Base-by-base conservation (phyloP, 2,113 vertebrate genomes). In the Todiramphus saurophagus region DNA sequence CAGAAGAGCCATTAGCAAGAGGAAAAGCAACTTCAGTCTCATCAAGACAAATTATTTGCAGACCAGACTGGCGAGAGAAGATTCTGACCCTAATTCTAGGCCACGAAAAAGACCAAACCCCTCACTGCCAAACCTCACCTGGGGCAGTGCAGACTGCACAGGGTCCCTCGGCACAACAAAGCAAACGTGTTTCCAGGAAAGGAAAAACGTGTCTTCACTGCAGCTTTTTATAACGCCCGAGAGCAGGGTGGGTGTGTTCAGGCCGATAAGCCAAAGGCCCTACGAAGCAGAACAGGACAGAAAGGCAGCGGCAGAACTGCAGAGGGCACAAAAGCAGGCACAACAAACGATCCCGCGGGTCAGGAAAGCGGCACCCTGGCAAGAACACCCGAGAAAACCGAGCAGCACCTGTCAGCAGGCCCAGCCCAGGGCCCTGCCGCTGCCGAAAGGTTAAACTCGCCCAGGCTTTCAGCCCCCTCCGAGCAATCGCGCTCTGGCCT, bases 271-370 rank as follows among this genome's bases (percentile, higher is more conserved):
- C 31, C n/a, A 18, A 41, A 51, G 35, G 37, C 33, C 37, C 2
- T 2, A 9, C 4, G 17, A 39, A 55, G 43, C 31, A 28, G 30
- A 55, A 39, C 0, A 4, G 51, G 51, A 56, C 16, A 19, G 50
- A 60, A 68, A 33, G 37, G 20, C 18, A 1, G 11, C 1, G 1
- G 37, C 53, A 73, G 33, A 43, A 35, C 35, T 53, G 72, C n/a
- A 18, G 27, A 2, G 21, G 4, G 75, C 4, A 17, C 48, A 67
- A 60, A 73, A 33, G 1, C 4, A 27, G 8, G 75, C 43, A 23
- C 12, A 18, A 31, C 51, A 39, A 63, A 17, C 0, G 28, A 30
- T 5, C 18, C 2, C 0, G 0, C 2, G 12, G 74, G 69, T 21
- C 79, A 48, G 70, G 58, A 56, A 23, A 63, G 88, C 15, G 9